Conservation (phyloP, 2,797 vertebrate genomes). For the Acipenser transmontanus region DNA sequence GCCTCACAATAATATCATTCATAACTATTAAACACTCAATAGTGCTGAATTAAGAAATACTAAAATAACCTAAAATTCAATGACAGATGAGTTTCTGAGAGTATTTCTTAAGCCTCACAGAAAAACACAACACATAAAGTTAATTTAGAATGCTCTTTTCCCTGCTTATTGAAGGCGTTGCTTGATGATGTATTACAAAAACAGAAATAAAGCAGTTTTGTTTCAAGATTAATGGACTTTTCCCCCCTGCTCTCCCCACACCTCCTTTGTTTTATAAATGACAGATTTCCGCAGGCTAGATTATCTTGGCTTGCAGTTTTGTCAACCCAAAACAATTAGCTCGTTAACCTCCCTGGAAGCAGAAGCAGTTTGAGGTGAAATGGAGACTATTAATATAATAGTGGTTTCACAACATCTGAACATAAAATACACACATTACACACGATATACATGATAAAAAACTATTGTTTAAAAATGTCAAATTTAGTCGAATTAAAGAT, state of each 20-base stretch:
- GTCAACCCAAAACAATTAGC: slow-evolving; percentile 1
- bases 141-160: too few relatives aligned
- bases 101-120: too few relatives aligned
- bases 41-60: not conserved
- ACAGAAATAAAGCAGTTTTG: slow-evolving; percentile 2
- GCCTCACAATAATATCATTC: too few relatives aligned
- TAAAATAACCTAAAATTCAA: not conserved
- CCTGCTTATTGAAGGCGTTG: slow-evolving; percentile 11
- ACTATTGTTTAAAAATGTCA: too few relatives aligned
- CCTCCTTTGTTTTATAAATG: slow-evolving; percentile 7
- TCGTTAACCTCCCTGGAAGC: not conserved
- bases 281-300: slow-evolving; percentile 2
- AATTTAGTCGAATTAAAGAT: too few relatives aligned
- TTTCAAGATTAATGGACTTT: slow-evolving; percentile 3
- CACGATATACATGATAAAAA: too few relatives aligned
- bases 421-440: too few relatives aligned
- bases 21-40: too few relatives aligned
- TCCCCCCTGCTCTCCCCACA: not conserved
- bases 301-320: not conserved
- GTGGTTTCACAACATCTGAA: not conserved
- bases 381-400: not conserved
- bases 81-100: not conserved
- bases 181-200: not conserved
- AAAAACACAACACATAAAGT: too few relatives aligned
- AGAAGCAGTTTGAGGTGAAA: slow-evolving; percentile 2